Evolutionary conservation across 1,140 invertebrate genomes (phyloP), one percentile per base, ranked within the genome.

Genomic region (Pemphigus obesinymphae): DNA sequence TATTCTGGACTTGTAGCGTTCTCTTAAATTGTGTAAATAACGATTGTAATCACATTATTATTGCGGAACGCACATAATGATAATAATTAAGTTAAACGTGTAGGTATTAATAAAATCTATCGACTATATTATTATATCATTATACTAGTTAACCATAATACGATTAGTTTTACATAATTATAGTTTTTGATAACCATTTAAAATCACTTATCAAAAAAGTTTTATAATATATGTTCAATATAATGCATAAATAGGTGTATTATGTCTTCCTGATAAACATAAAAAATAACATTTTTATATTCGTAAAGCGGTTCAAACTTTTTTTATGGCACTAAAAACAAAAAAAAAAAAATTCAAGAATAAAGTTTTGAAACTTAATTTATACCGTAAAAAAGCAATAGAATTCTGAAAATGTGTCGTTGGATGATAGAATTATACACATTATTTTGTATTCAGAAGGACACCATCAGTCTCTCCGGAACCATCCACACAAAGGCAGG

Each of bases 281-380:
- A 13, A 26, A 58, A 45, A 43, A 66, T 37, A 37, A 37, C 11
- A 29, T 29, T 70, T 45, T 45, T 29, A 43, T 45, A 10, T n/a
- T n/a, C 40, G 13, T 17, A 70, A 70, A 40, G 17, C 68, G 23
- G 13, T 45, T 43, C 37, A 45, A 70, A 70, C 68, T 70, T 70
- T 45, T 70, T 68, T 50, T 26, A 26, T 29, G 29, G 68, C 23
- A 45, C 45, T 70, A 70, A 70, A 70, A 70, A 70, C 68, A 70
- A 70, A 68, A 70, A 45, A 13, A 26, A 37, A 37, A 70, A 70
- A 26, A 40, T 45, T 70, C 15, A 43, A 45, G 43, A 45, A 29
- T 70, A 70, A 70, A 70, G 23, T 70, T 70, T 70, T 15, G 15
- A 70, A 70, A 70, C 40, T 45, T 43, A 45, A 70, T 70, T 70